Evolutionary conservation across 2,888 invertebrate species (phyloP), one percentile per base, ranked within the genome.

Genomic region (Drosophila anomelani): DNA sequence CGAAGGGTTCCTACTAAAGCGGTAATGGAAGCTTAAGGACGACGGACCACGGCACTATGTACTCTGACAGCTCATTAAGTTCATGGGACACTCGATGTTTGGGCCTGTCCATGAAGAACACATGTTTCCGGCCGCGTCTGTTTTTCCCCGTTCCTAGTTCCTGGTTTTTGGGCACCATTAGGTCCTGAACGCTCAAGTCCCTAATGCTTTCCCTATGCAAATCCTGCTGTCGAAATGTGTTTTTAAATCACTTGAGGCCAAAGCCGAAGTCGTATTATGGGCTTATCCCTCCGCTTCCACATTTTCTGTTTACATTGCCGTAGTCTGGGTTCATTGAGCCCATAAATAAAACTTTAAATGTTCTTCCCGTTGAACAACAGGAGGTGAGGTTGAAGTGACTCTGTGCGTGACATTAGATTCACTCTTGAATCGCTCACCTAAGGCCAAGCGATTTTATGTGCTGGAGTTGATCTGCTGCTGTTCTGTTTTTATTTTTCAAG

Each of bases 291-390:
- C 46, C 58, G 62, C 29, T 72, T 56, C 59, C 51, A 36, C 23
- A 26, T 51, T 29, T 44, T 71, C 26, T 75, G 78, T 78, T 72
- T 75, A 75, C 75, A 53, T 53, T 53, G n/a, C 29, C n/a, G 29
- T 53, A 49, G 34, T 58, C 60, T 58, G 72, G 75, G 79, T 77
- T 79, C 79, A 77, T 47, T 79, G 77, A 36, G 77, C 72, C 51
- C 77, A 72, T 79, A 79, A 79, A 79, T 75, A 70, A 63, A 70
- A 39, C 49, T 59, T 60, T 58, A 41, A 59, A 73, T 44, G 58
- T 41, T 53, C 58, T 41, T 46, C 15, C n/a, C 38, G 32, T 60
- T 39, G 29, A 72, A 46, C 60, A 68, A 39, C 23, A 53, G 43
- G 8, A 47, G 46, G 12, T 39, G 53, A 55, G 26, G 29, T 34